A percentile compares a stretch with the other conserved stretches of the same genome.
phyloP scores from a whole-genome alignment of 2,797 vertebrate genomes.

The Fratercula arctica region DNA sequence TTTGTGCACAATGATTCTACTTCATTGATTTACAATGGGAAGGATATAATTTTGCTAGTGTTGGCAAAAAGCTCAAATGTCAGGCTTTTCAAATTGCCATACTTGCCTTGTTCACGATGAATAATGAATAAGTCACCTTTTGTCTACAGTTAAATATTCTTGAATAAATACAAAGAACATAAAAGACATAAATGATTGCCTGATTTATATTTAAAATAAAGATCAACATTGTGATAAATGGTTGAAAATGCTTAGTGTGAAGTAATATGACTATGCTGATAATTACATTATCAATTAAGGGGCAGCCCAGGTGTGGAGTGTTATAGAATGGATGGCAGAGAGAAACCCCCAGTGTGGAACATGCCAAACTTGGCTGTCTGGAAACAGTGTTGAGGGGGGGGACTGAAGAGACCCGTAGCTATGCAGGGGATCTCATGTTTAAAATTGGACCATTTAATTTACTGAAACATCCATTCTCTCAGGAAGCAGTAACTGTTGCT shows the following conservation, averaged over 20 bases:
- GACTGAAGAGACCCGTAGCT: not conserved
- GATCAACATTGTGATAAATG: constrained; percentile 87
- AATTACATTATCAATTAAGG: constrained; percentile 75
- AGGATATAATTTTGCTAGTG: constrained; percentile 92
- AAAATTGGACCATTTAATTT: not conserved
- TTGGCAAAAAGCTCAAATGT: constrained; percentile 96
- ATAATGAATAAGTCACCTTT: constrained; percentile 94
- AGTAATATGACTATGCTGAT: constrained; percentile 75
- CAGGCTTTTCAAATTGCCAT: constrained; percentile 93
- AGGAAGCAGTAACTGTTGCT: not conserved
- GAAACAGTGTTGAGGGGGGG: not conserved
- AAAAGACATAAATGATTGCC: constrained; percentile 84
- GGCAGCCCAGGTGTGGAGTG: constrained; percentile 63
- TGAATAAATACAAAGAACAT: constrained; percentile 89
- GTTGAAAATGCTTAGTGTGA: constrained; percentile 75
- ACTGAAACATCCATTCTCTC: not conserved
- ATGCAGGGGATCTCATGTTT: not conserved
- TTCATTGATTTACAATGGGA: constrained; percentile 91
- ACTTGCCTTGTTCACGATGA: constrained; percentile 90
- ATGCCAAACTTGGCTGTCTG: constrained; percentile 11
- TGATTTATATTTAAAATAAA: constrained; percentile 88
- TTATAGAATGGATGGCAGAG: constrained; percentile 24
- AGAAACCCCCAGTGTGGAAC: constrained; percentile 34
- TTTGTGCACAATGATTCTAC: constrained; percentile 89
- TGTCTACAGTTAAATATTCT: constrained; percentile 96